phyloP scores from a whole-genome alignment of 2,113 vertebrate genomes.

The Uropsilus gracilis region DNA sequence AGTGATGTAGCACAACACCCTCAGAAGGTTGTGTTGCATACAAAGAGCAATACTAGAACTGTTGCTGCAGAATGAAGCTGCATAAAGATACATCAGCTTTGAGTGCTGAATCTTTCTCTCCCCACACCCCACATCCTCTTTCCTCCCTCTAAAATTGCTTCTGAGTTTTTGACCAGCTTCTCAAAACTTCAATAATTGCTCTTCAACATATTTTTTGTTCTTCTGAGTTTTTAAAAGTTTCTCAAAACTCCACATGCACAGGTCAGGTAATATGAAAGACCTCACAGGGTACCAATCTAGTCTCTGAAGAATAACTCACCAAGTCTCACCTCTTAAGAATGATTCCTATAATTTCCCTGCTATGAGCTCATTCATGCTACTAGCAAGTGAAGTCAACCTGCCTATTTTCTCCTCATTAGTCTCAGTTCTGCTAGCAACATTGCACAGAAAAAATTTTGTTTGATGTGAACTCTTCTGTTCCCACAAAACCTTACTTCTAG shows the following conservation, averaged over 20 bases:
- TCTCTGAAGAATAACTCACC: not conserved
- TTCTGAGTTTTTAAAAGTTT: not conserved
- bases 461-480: not conserved
- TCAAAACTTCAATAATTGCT: not conserved
- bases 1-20: not conserved
- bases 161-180: not conserved
- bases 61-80: not conserved
- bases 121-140: no score
- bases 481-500: not conserved
- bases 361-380: not conserved
- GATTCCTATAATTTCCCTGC: not conserved
- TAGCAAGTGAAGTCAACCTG: not conserved
- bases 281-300: not conserved
- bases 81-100: not conserved
- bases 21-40: not conserved
- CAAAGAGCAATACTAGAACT: not conserved
- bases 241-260: not conserved
- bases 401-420: not conserved
- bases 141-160: not conserved
- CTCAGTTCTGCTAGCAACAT: not conserved
- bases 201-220: not conserved
- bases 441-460: not conserved
- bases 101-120: not conserved
- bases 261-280: not conserved
- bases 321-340: not conserved